These are phyloP conservation scores for Phyllotreta cruciferae DNA, from an alignment of 2,888 invertebrate species.

Conservation along the genomic window DNA sequence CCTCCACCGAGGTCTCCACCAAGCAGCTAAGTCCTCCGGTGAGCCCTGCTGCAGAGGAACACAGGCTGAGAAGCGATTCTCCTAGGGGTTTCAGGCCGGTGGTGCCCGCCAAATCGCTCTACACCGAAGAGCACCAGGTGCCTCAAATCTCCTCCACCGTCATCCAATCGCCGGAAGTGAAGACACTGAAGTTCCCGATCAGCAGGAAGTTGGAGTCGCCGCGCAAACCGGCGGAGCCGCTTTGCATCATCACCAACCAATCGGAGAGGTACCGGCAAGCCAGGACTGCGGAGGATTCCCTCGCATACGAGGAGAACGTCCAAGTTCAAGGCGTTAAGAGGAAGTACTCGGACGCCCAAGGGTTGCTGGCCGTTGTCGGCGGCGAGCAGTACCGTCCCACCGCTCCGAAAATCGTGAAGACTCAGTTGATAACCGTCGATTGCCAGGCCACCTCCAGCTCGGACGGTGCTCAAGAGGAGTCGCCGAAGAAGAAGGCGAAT, in stretches of 20 bases:
- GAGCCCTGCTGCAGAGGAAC: slow-evolving; percentile 63
- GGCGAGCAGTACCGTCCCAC: slow-evolving; percentile 38
- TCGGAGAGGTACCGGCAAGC: slow-evolving; percentile 56
- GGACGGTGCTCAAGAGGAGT: slow-evolving; percentile 15
- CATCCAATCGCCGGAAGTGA: slow-evolving; percentile 48
- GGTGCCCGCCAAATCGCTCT: slow-evolving; percentile 38
- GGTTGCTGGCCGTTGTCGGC: slow-evolving; percentile 45
- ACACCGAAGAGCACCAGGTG: slow-evolving; percentile 49
- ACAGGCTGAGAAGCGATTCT: slow-evolving; percentile 41
- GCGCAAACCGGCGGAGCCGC: slow-evolving; percentile 52
- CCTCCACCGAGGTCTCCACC: slow-evolving; percentile 41
- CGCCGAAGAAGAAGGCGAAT: slow-evolving; percentile 34
- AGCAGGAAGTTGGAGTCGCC: slow-evolving; percentile 45
- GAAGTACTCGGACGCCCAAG: slow-evolving; percentile 43
- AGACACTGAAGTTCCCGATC: slow-evolving; percentile 55
- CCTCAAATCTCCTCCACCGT: slow-evolving; percentile 51
- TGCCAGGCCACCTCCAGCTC: slow-evolving; percentile 22
- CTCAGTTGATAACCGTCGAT: slow-evolving; percentile 32
- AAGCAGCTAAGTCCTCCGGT: slow-evolving; percentile 68
- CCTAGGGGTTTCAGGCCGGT: slow-evolving; percentile 55
- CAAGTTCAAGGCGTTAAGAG: slow-evolving; percentile 49
- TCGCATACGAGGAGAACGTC: slow-evolving; percentile 54
- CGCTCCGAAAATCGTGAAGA: slow-evolving; percentile 46
- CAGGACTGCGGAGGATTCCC: slow-evolving; percentile 53
- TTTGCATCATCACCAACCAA: slow-evolving; percentile 58